Evolutionary conservation across 2,888 invertebrate genomes (phyloP).

Genomic region (Drosophila diplacantha): DNA sequence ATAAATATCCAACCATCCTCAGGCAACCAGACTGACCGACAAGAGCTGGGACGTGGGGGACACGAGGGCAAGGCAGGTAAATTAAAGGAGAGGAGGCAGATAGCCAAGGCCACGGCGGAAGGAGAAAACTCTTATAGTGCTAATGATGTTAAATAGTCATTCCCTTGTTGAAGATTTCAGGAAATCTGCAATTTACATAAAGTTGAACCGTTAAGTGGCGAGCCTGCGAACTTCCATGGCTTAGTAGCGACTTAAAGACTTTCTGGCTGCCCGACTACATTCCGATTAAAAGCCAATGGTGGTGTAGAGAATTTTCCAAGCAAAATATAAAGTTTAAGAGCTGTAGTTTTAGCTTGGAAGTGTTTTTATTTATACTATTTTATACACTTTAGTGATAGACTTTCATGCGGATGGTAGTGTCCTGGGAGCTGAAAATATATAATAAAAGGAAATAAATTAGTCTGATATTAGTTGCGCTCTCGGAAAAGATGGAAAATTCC

Average conservation of each 20-base stretch:
- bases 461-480: neutral
- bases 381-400: conserved; percentile 31
- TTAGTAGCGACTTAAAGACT: neutral
- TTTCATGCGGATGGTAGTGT: conserved; percentile 30
- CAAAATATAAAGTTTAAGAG: neutral
- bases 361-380: conserved; percentile 21
- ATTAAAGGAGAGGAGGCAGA: neutral
- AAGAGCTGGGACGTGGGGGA: neutral
- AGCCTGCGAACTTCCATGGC: neutral
- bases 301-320: neutral
- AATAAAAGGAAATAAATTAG: conserved; percentile 19
- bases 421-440: conserved; percentile 50
- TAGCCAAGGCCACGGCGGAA: conserved; percentile 43
- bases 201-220: conserved; percentile 45
- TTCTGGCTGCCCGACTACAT: neutral
- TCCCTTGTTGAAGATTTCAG: conserved; percentile 26
- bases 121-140: conserved; percentile 58
- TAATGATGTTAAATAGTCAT: conserved; percentile 65
- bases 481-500: neutral
- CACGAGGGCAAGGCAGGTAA: neutral
- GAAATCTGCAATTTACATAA: conserved; percentile 55
- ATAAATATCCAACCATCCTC: conserved; percentile 51
- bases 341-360: neutral
- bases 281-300: neutral
- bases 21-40: neutral